Evolutionary conservation across 2,888 invertebrate species (phyloP), one percentile per base, ranked within the genome.

Genomic region (Lysandra coridon): DNA sequence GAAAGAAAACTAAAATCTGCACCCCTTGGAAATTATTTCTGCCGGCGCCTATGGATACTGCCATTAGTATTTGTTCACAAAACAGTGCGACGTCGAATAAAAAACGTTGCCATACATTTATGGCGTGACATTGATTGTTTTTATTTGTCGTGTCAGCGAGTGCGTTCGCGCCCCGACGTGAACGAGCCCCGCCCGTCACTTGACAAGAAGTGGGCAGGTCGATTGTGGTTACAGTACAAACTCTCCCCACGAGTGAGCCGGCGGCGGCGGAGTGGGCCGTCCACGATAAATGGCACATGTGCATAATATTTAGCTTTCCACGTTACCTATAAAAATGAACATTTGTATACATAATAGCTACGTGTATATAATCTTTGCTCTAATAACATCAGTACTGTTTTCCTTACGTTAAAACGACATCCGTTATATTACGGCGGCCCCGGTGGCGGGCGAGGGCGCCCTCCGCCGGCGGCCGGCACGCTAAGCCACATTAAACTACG

Each of bases 321-420:
- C 85, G 86, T 84, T 84, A 86, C 82, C 83, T 86, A 83, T 87
- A 89, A 85, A 84, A 86, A 86, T 84, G 85, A 87, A 86, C 80
- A 81, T 80, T 78, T 82, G 83, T 80, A 80, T 81, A 82, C 78
- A 80, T 79, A 80, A 80, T 81, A 81, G 78, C 80, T 81, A 82
- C 78, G 37, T 82, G 86, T 86, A 87, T 89, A 90, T 89, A 90
- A 87, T 91, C 88, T 92, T 92, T 92, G 90, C 91, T 91, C 90
- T 90, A 91, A 91, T 91, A 90, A 92, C 92, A 90, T 92, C 92
- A 92, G 92, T 92, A 91, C 92, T 90, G 89, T 88, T 90, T 89
- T 90, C 87, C 88, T 90, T 90, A 89, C 83, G 83, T 83, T 83
- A 85, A 84, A 87, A 86, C 57, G 78, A 78, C 80, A 82, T 80